Conservation (phyloP, 2,888 invertebrate genomes). For the Pollenia angustigena region DNA sequence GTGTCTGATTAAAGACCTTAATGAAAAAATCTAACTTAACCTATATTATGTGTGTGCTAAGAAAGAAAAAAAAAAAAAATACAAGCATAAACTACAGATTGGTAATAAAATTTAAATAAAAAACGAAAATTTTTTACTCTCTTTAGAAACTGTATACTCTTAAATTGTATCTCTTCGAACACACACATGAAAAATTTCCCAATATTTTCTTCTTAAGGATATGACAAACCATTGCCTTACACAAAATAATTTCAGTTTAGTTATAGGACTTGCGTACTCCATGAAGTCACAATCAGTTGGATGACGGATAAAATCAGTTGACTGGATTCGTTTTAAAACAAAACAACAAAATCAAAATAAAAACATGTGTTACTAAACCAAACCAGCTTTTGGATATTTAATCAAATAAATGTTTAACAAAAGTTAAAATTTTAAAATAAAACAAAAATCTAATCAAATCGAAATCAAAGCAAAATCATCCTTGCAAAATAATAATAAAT, state of each 20-base stretch:
- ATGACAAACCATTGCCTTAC: conserved; percentile 28
- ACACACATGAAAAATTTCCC: conserved; percentile 53
- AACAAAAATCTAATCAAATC: neutral
- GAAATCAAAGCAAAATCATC: neutral
- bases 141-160: conserved; percentile 11
- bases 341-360: conserved; percentile 55
- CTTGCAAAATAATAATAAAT: neutral
- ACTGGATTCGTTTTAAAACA: conserved; percentile 39
- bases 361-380: conserved; percentile 44
- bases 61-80: neutral
- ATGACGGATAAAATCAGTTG: conserved; percentile 59
- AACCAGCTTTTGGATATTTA: neutral
- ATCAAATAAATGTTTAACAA: neutral
- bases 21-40: conserved; percentile 55
- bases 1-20: conserved; percentile 41
- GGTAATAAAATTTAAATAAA: conserved; percentile 11
- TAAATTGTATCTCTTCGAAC: neutral
- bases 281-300: conserved; percentile 43
- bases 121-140: neutral
- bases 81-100: conserved; percentile 21
- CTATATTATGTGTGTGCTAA: conserved; percentile 62
- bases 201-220: conserved; percentile 51
- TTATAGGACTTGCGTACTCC: conserved; percentile 70
- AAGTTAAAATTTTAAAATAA: neutral
- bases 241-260: conserved; percentile 58